These are phyloP conservation scores for Benthosema pterotum DNA, from an alignment of 2,797 vertebrate genomes.

Conservation along the genomic window DNA sequence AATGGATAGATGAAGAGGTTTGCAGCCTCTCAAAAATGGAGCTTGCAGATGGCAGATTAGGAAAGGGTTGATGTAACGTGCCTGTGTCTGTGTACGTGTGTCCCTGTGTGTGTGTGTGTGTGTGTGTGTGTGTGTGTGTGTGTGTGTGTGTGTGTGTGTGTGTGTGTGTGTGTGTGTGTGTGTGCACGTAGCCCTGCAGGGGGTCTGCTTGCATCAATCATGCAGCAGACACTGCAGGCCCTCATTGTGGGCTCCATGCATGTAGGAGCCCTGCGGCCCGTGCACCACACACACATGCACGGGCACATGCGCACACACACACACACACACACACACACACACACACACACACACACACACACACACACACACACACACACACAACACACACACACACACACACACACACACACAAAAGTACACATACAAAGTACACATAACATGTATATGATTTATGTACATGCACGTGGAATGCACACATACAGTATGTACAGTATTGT, in stretches of 20 bases:
- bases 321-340: conserved; percentile 43
- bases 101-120: conserved; percentile 28
- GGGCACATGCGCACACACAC: conserved; percentile 37
- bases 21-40: conserved; percentile 8
- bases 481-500: too few species aligned
- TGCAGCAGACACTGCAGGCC: conserved; percentile 52
- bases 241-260: conserved; percentile 55
- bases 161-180: conserved; percentile 13
- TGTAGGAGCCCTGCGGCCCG: conserved; percentile 47
- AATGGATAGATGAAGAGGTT: not conserved
- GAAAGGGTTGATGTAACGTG: conserved; percentile 6
- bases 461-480: too few species aligned
- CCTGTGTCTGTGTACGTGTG: conserved; percentile 25
- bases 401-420: not conserved
- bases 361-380: not conserved
- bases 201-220: conserved; percentile 47
- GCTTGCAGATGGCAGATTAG: conserved; percentile 14
- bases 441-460: too few species aligned
- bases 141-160: not conserved
- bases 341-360: not conserved
- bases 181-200: conserved; percentile 36
- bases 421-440: too few species aligned
- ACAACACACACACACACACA: conserved; percentile 15
- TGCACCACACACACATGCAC: conserved; percentile 18
- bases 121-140: not conserved